Percentiles rank a stretch among this genome's conserved stretches.
Evolutionary conservation across 35 echinoderm and acorn worm species (phyloP).

Genomic region (Amphiura filiformis): DNA sequence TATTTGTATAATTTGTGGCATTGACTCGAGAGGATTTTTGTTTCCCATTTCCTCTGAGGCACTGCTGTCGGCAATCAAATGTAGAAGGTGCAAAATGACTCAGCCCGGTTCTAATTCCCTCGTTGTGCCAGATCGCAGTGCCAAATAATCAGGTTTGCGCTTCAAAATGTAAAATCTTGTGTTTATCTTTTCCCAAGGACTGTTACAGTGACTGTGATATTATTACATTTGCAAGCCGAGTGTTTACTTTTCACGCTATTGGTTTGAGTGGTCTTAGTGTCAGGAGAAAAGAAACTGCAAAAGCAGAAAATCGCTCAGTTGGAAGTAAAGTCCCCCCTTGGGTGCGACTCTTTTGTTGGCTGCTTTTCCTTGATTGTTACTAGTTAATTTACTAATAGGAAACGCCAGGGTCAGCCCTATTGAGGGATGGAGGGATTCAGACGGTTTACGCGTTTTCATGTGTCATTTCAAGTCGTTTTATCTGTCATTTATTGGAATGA

Average conservation of each 20-base stretch:
- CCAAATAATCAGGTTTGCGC: not conserved
- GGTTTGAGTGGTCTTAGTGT: not conserved
- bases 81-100: not conserved
- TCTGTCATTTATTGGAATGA: slow-evolving; percentile 2
- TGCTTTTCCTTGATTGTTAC: slow-evolving; percentile 3
- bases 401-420: not conserved
- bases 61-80: not conserved
- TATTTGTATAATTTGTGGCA: slow-evolving; percentile 2
- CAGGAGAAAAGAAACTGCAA: slow-evolving; percentile 13
- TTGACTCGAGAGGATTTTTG: not conserved
- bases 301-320: slow-evolving; percentile 30
- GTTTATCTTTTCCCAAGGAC: slow-evolving; percentile 40
- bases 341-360: not conserved
- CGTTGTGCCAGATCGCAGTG: not conserved
- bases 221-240: slow-evolving; percentile 28
- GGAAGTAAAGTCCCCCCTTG: slow-evolving; percentile 8
- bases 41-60: not conserved
- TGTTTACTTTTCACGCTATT: slow-evolving; percentile 16
- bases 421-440: not conserved
- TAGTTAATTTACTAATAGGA: slow-evolving; percentile 17
- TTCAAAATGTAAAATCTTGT: not conserved
- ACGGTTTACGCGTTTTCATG: no score
- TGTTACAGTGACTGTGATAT: slow-evolving; percentile 51
- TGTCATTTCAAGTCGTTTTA: not conserved
- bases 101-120: slow-evolving; percentile 3